Percentiles rank a stretch among this genome's conserved stretches.
phyloP scores from a whole-genome alignment of 2,113 vertebrate genomes.

The Stegostoma tigrinum region DNA sequence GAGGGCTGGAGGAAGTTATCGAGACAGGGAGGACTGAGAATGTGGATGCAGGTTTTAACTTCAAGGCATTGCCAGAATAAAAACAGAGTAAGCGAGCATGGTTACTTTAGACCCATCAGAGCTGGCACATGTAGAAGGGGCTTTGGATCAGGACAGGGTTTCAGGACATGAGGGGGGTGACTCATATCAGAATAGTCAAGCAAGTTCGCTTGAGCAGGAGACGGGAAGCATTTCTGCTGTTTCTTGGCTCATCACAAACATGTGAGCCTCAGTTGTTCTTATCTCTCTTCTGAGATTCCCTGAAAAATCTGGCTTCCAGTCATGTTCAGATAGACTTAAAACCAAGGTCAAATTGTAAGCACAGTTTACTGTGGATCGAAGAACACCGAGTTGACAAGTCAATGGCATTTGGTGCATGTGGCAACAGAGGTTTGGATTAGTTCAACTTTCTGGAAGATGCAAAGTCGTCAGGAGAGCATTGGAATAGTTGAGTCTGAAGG shows the following conservation, averaged over 20 bases:
- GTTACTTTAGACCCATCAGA: no score
- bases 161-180: no score
- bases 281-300: no score
- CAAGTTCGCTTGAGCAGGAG: no score
- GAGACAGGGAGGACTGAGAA: not conserved
- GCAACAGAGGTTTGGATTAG: not conserved
- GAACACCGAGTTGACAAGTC: no score
- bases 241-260: no score
- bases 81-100: not conserved
- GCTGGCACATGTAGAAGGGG: no score
- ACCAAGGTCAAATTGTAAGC: not conserved
- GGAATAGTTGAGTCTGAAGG: not conserved
- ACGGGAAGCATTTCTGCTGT: no score
- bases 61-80: not conserved
- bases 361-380: not conserved
- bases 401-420: not conserved
- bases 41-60: not conserved
- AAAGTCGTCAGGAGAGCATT: not conserved
- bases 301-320: no score
- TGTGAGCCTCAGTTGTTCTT: no score
- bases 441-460: not conserved
- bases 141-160: no score
- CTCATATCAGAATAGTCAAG: no score
- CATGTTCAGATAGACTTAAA: not conserved
- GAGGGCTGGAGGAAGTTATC: not conserved